These are phyloP conservation scores for Cryptops parisi DNA, from an alignment of 2,888 invertebrate species.

Conservation along the genomic window DNA sequence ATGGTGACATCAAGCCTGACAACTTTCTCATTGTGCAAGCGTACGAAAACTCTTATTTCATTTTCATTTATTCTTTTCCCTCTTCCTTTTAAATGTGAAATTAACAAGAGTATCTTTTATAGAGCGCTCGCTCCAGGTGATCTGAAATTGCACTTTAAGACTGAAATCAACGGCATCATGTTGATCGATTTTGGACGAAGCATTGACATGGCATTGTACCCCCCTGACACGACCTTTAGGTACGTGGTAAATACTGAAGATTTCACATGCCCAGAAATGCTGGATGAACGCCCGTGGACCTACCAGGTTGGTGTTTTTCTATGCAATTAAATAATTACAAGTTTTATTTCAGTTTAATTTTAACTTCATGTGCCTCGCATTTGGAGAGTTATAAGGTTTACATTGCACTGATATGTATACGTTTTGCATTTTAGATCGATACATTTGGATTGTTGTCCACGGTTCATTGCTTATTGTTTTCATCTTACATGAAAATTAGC, in stretches of 20 bases:
- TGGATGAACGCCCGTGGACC: slow-evolving; percentile 77
- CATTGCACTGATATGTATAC: not conserved
- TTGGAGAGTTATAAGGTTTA: too few relatives aligned
- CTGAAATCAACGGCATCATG: too few relatives aligned
- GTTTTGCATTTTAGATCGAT: slow-evolving; percentile 49
- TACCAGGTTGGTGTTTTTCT: slow-evolving; percentile 41
- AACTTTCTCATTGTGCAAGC: slow-evolving; percentile 44
- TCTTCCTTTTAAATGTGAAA: too few relatives aligned
- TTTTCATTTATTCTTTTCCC: not conserved
- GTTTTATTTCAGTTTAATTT: not conserved
- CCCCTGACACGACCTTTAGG: slow-evolving; percentile 60
- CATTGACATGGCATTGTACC: slow-evolving; percentile 79
- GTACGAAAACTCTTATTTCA: slow-evolving; percentile 1
- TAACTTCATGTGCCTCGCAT: too few relatives aligned
- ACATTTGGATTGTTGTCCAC: slow-evolving; percentile 77
- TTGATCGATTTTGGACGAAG: slow-evolving; percentile 89
- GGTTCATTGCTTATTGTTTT: slow-evolving; percentile 71
- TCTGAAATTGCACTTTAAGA: too few relatives aligned
- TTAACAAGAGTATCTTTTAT: too few relatives aligned
- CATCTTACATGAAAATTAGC: slow-evolving; percentile 71
- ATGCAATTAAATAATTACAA: not conserved
- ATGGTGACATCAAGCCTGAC: slow-evolving; percentile 91
- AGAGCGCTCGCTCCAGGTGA: too few relatives aligned
- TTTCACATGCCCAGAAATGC: slow-evolving; percentile 61
- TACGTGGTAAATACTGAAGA: slow-evolving; percentile 36